Conservation (phyloP, 2,797 vertebrate genomes). For the Centroberyx gerrardi region DNA sequence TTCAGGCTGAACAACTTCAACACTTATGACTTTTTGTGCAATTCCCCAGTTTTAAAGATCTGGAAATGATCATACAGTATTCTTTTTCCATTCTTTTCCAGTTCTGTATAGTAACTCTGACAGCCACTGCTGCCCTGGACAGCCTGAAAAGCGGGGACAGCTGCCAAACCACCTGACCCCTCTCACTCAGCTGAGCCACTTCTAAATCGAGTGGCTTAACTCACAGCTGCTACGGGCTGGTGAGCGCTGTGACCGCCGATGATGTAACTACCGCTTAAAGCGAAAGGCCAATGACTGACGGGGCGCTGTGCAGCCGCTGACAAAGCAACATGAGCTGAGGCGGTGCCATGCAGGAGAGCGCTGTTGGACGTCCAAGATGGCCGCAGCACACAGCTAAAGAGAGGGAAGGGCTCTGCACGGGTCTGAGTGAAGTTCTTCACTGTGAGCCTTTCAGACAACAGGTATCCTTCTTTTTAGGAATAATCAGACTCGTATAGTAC, state of each 20-base stretch:
- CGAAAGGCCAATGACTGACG: conserved; percentile 41
- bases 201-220: conserved; percentile 74
- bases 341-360: not conserved
- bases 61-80: not conserved
- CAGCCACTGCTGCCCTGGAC: not conserved
- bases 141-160: conserved; percentile 62
- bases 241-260: conserved; percentile 20
- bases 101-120: conserved; percentile 1
- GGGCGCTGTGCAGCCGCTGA: not conserved
- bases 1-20: no score
- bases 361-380: not conserved
- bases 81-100: conserved; percentile 14
- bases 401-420: not conserved
- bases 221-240: conserved; percentile 60
- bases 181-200: conserved; percentile 48
- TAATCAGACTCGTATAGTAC: not conserved
- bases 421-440: no score
- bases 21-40: no score
- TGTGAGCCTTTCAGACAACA: no score
- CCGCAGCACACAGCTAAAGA: not conserved
- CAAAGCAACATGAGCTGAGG: not conserved
- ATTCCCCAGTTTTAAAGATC: no score
- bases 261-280: conserved; percentile 56
- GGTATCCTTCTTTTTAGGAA: not conserved
- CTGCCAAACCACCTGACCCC: conserved; percentile 75